A percentile compares a stretch with the other conserved stretches of the same genome.
Evolutionary conservation across 2,888 invertebrate species (phyloP).

Genomic region (Stramonita haemastoma): DNA sequence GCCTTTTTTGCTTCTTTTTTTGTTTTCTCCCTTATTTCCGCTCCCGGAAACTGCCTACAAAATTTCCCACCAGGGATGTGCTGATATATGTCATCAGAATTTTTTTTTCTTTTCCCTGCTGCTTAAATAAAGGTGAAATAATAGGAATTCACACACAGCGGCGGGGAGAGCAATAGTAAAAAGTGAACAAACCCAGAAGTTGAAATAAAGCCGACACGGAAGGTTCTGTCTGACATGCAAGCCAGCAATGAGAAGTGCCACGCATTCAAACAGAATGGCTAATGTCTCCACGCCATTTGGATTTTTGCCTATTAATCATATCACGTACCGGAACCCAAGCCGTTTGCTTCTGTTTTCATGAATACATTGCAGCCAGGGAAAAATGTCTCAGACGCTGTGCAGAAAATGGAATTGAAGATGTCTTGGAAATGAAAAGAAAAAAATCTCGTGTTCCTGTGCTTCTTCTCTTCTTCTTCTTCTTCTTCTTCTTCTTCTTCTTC

Average conservation of each 20-base stretch:
- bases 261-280: slow-evolving; percentile 35
- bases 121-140: not conserved
- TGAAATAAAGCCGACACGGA: slow-evolving; percentile 18
- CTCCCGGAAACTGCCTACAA: too few species aligned
- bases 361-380: not conserved
- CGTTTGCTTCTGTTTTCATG: slow-evolving; percentile 30
- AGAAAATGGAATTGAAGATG: too few species aligned
- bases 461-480: too few species aligned
- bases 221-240: slow-evolving; percentile 10
- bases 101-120: not conserved
- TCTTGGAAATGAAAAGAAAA: too few species aligned
- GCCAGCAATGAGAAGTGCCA: not conserved
- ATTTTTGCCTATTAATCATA: slow-evolving; percentile 34
- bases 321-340: slow-evolving; percentile 22
- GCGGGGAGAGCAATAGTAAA: not conserved
- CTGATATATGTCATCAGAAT: not conserved
- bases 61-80: too few species aligned
- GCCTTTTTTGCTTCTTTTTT: not conserved
- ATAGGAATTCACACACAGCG: not conserved
- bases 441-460: too few species aligned
- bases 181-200: not conserved
- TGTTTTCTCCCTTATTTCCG: not conserved
- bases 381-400: too few species aligned
- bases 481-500: too few species aligned
- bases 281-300: slow-evolving; percentile 9